These are phyloP conservation scores for Bhutanitis thaidina DNA, from an alignment of 2,888 invertebrate species.

Conservation along the genomic window DNA sequence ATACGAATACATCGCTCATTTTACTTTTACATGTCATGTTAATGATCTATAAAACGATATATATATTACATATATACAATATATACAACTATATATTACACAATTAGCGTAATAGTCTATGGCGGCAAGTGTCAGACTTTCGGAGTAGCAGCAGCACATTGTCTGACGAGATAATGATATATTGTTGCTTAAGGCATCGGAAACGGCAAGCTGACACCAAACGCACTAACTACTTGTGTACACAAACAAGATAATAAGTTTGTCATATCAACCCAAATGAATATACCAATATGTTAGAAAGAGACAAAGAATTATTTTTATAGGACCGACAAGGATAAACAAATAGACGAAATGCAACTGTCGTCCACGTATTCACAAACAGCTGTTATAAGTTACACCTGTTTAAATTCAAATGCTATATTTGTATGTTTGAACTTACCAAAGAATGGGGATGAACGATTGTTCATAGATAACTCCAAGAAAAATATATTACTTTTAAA, in stretches of 20 bases:
- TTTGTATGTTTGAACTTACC: not conserved
- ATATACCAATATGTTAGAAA: conserved; percentile 19
- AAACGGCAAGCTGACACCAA: conserved; percentile 18
- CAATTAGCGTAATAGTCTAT: no score
- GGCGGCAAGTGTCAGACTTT: no score
- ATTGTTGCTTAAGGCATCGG: conserved; percentile 23
- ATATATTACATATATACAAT: no score
- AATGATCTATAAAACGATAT: no score
- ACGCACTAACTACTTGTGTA: conserved; percentile 21
- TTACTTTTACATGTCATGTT: no score
- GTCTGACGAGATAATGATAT: conserved; percentile 8
- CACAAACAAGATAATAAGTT: conserved; percentile 30
- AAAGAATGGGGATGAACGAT: no score
- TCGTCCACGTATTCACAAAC: conserved; percentile 37
- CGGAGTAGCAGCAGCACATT: not conserved
- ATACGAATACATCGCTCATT: no score
- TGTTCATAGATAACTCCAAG: no score
- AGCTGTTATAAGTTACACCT: conserved; percentile 41
- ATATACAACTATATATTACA: no score
- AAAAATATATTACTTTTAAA: no score
- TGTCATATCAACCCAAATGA: conserved; percentile 30
- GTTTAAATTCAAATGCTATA: conserved; percentile 41
- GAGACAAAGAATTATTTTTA: conserved; percentile 34
- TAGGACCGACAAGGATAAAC: conserved; percentile 34
- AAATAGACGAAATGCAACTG: conserved; percentile 42